Evolutionary conservation across 2,797 vertebrate species (phyloP).

Genomic region (Centroberyx gerrardi): DNA sequence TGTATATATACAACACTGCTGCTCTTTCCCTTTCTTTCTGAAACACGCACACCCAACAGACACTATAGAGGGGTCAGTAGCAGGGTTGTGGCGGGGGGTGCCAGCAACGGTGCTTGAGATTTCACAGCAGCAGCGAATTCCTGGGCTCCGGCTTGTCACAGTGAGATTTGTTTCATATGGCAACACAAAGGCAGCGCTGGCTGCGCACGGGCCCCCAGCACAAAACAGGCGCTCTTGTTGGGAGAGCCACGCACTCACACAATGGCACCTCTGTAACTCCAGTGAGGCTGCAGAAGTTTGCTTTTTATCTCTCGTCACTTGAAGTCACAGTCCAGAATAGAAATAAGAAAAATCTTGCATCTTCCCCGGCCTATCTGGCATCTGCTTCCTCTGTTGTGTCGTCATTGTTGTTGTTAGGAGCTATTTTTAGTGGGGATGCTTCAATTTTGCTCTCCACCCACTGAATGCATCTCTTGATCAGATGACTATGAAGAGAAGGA

Average conservation of each 20-base stretch:
- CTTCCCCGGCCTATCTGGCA: conserved; percentile 28
- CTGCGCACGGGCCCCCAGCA: conserved; percentile 34
- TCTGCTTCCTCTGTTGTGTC: conserved; percentile 36
- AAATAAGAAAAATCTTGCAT: conserved; percentile 43
- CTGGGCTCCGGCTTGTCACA: conserved; percentile 54
- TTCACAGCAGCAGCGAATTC: conserved; percentile 64
- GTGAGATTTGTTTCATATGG: conserved; percentile 64
- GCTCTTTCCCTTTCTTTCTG: no score
- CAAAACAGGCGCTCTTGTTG: conserved; percentile 43
- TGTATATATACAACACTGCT: not conserved
- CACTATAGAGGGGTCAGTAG: conserved; percentile 44
- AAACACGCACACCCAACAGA: conserved; percentile 14
- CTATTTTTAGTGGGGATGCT: conserved; percentile 27
- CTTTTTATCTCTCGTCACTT: conserved; percentile 64
- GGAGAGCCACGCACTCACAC: conserved; percentile 47
- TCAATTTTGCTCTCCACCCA: conserved; percentile 14
- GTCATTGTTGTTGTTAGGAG: conserved; percentile 26
- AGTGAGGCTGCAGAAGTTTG: conserved; percentile 49
- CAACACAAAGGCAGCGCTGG: conserved; percentile 60
- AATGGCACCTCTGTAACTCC: conserved; percentile 73
- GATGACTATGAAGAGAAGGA: conserved; percentile 3
- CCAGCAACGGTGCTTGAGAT: conserved; percentile 47
- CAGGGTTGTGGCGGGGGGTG: conserved; percentile 13
- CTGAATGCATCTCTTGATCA: conserved; percentile 17
- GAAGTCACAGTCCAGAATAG: conserved; percentile 49